Conservation (phyloP, 2,888 invertebrate species). For the Pheosia tremula region DNA sequence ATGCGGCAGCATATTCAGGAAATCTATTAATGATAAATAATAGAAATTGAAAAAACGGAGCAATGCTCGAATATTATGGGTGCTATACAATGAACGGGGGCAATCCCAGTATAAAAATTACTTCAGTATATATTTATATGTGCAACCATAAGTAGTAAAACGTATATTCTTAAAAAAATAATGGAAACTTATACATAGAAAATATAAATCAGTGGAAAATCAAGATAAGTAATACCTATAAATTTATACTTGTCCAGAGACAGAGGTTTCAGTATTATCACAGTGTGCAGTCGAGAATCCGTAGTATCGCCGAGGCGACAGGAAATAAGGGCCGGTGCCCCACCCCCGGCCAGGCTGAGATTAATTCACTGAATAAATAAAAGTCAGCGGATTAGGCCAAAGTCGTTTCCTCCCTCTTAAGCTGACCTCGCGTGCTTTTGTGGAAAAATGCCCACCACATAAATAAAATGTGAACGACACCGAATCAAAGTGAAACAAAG, state of each 20-base stretch:
- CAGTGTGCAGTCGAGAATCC: slow-evolving; percentile 65
- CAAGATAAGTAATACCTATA: slow-evolving; percentile 48
- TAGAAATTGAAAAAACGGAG: no score
- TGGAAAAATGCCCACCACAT: slow-evolving; percentile 79
- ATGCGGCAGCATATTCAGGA: no score
- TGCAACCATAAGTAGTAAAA: not conserved
- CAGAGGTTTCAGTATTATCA: slow-evolving; percentile 61
- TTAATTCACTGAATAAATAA: slow-evolving; percentile 85
- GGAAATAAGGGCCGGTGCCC: slow-evolving; percentile 74
- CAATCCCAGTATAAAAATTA: no score
- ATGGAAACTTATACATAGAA: slow-evolving; percentile 8
- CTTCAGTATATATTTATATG: no score
- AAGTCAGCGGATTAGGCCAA: slow-evolving; percentile 84
- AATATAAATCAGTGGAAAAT: slow-evolving; percentile 31
- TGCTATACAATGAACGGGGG: no score
- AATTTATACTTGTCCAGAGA: slow-evolving; percentile 61
- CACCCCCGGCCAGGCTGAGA: slow-evolving; percentile 69
- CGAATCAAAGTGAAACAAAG: slow-evolving; percentile 70
- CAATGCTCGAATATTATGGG: no score
- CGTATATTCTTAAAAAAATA: not conserved
- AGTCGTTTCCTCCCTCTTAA: slow-evolving; percentile 82
- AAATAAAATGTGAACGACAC: slow-evolving; percentile 73
- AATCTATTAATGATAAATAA: no score
- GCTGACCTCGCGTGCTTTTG: slow-evolving; percentile 83
- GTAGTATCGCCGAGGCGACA: slow-evolving; percentile 63